Conservation (phyloP, 2,888 invertebrate species). For the Synergus umbraculus region DNA sequence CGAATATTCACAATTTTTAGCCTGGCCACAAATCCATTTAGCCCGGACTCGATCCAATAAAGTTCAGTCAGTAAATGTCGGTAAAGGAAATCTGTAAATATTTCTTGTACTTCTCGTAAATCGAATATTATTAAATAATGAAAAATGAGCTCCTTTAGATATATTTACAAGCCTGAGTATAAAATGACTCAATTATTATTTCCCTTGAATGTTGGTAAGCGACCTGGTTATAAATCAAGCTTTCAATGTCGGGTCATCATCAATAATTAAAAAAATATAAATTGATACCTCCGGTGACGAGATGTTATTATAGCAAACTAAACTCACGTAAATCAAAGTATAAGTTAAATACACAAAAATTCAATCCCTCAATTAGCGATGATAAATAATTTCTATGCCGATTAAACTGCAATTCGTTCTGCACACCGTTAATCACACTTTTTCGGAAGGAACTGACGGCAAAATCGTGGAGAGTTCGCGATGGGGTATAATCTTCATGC, state of each 20-base stretch:
- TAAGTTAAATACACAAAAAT: conserved; percentile 13
- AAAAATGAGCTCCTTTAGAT: not conserved
- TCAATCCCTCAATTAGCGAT: conserved; percentile 19
- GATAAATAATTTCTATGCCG: conserved; percentile 1
- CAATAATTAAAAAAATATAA: not conserved
- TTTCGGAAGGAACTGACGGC: conserved; percentile 32
- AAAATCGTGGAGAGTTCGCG: not conserved
- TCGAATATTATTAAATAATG: not conserved
- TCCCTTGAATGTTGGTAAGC: not conserved
- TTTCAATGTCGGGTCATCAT: conserved; percentile 1
- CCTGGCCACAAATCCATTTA: not conserved
- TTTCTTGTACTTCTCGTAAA: no score
- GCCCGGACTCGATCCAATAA: not conserved
- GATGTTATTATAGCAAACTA: not conserved
- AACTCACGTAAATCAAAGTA: conserved; percentile 14
- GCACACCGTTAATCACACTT: conserved; percentile 29
- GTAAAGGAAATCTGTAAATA: not conserved
- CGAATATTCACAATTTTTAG: not conserved
- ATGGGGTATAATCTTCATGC: conserved; percentile 22
- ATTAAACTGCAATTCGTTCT: conserved; percentile 14
- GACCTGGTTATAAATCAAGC: not conserved
- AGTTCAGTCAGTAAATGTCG: not conserved
- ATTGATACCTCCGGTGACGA: not conserved
- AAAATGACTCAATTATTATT: not conserved
- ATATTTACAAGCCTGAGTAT: not conserved